Conservation (phyloP, 2,113 vertebrate genomes). For the Bettongia penicillata region DNA sequence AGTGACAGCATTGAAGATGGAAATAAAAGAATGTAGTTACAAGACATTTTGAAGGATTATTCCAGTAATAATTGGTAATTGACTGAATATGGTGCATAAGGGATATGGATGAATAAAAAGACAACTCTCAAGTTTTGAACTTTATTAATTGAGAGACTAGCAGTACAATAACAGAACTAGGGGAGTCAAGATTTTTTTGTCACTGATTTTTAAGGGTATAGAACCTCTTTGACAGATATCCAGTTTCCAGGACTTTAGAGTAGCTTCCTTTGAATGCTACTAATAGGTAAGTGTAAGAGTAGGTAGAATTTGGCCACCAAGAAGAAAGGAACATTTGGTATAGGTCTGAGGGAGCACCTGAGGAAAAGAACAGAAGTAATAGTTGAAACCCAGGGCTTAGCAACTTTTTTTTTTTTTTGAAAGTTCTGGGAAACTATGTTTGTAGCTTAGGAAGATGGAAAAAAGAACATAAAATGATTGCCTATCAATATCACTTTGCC, state of each 20-base stretch:
- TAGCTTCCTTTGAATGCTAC: background rate
- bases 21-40: background rate
- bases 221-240: background rate
- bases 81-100: background rate
- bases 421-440: slow-evolving; percentile 21
- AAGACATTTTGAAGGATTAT: background rate
- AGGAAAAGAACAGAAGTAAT: background rate
- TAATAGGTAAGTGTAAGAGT: background rate
- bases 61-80: background rate
- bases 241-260: background rate
- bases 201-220: background rate
- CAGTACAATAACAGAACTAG: background rate
- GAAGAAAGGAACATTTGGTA: background rate
- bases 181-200: background rate
- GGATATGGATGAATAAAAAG: background rate
- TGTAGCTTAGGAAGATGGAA: background rate
- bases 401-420: background rate
- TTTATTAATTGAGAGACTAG: background rate
- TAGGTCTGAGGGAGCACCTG: background rate
- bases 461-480: slow-evolving; percentile 26
- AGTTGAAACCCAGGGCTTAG: background rate
- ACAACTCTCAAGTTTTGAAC: background rate
- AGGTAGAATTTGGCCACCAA: background rate
- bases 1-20: too few species aligned
- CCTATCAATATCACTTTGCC: background rate